Percentiles rank a stretch among this genome's conserved stretches.
phyloP scores from a whole-genome alignment of 2,888 invertebrate genomes.

The Unio pictorum region DNA sequence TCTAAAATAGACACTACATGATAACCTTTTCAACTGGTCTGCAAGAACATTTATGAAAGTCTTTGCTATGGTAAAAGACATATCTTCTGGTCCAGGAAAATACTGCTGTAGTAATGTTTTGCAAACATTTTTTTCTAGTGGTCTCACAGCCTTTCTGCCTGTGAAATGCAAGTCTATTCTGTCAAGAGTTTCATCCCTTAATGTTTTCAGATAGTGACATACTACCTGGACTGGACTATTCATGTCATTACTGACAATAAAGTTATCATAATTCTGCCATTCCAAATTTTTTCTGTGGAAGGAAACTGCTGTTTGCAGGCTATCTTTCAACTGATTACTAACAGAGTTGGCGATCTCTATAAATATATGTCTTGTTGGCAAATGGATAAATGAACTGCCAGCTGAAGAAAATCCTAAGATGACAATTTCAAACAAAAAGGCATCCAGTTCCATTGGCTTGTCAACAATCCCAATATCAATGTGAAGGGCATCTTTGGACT shows the following conservation, averaged over 20 bases:
- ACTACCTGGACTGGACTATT: conserved; percentile 39
- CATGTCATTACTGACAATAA: conserved; percentile 21
- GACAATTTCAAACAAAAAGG: conserved; percentile 34
- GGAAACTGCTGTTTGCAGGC: conserved; percentile 19
- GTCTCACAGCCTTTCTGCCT: conserved; percentile 4
- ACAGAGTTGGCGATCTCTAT: conserved; percentile 37
- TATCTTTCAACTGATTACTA: conserved; percentile 19
- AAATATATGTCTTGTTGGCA: conserved; percentile 17
- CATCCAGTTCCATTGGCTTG: conserved; percentile 22
- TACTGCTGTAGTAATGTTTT: conserved; percentile 16
- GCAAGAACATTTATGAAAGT: conserved; percentile 31
- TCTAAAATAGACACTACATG: conserved; percentile 30
- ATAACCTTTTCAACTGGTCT: conserved; percentile 37
- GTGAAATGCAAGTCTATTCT: conserved; percentile 21
- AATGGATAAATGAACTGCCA: conserved; percentile 8
- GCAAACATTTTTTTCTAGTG: conserved; percentile 16
- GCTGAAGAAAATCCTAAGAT: conserved; percentile 14
- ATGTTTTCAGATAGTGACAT: conserved; percentile 21
- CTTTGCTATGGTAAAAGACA: conserved; percentile 28
- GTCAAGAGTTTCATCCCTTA: conserved; percentile 15
- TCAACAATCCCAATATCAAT: conserved; percentile 27
- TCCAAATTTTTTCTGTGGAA: conserved; percentile 18
- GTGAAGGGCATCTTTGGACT: conserved; percentile 20
- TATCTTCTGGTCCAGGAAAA: conserved; percentile 13
- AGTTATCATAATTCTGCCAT: conserved; percentile 24